Evolutionary conservation across 2,797 vertebrate genomes (phyloP).

Genomic region (Nannoperca australis): DNA sequence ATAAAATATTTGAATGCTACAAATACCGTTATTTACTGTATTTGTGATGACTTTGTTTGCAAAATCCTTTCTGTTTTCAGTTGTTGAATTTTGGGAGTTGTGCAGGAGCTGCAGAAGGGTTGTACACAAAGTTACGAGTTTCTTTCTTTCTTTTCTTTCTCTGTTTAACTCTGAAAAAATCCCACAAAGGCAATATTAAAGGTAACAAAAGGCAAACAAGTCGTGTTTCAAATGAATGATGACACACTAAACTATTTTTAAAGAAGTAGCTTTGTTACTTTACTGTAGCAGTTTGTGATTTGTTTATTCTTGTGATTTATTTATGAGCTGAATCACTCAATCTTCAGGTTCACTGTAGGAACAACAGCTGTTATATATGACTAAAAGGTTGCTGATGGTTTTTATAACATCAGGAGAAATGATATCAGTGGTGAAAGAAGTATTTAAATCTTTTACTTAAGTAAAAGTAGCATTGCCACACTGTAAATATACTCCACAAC

Average conservation of each 20-base stretch:
- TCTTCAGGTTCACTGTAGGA: not conserved
- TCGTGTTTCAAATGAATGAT: not conserved
- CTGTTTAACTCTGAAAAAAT: not conserved
- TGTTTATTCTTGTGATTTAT: not conserved
- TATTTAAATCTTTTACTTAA: not conserved
- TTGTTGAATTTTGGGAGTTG: not conserved
- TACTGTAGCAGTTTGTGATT: not conserved
- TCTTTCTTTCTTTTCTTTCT: constrained; percentile 3
- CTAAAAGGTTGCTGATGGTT: not conserved
- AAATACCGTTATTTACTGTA: not conserved
- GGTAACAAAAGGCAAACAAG: not conserved
- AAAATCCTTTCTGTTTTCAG: not conserved
- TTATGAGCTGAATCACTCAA: not conserved
- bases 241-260: not conserved
- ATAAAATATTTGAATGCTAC: constrained; percentile 24
- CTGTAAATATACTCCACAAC: no score
- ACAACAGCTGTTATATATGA: not conserved
- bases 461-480: not conserved
- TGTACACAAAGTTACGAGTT: not conserved
- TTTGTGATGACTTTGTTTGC: constrained; percentile 18
- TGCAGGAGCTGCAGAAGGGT: not conserved
- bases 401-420: no score
- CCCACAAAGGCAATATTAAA: not conserved
- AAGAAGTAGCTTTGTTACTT: not conserved
- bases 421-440: not conserved